A percentile compares a stretch with the other conserved stretches of the same genome.
Evolutionary conservation across 2,113 vertebrate genomes (phyloP).

Genomic region (Esox niger): DNA sequence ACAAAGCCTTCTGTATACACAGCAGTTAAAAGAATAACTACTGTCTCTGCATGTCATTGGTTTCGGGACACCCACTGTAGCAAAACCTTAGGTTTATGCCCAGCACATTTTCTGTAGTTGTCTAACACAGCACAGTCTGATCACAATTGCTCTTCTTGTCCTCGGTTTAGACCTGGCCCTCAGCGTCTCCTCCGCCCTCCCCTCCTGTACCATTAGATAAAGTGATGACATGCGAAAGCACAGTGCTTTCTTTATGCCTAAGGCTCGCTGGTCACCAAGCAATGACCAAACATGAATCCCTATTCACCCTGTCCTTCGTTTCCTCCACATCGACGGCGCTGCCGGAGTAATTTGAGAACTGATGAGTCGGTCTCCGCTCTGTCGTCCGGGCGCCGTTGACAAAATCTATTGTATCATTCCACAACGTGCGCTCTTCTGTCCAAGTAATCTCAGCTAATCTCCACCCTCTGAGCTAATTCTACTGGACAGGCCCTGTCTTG

Average conservation of each 20-base stretch:
- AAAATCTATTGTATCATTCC: constrained; percentile 24
- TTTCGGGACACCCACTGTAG: not conserved
- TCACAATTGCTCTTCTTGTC: constrained; percentile 22
- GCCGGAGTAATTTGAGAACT: constrained; percentile 20
- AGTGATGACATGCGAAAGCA: constrained; percentile 33
- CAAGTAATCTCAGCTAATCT: not conserved
- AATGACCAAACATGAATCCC: constrained; percentile 9
- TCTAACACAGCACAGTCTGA: constrained; percentile 4
- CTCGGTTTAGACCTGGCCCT: constrained; percentile 16
- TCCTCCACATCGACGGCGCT: not conserved
- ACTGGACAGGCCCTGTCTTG: not conserved
- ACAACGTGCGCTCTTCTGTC: not conserved
- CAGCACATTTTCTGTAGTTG: constrained; percentile 11
- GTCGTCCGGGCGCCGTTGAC: constrained; percentile 1
- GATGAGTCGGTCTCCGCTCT: constrained; percentile 18
- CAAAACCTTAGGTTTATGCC: constrained; percentile 4
- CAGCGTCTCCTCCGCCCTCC: not conserved
- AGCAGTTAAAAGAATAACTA: no score
- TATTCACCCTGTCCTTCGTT: constrained; percentile 19
- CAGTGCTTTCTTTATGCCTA: constrained; percentile 23
- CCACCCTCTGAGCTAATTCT: not conserved
- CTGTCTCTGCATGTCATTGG: constrained; percentile 8
- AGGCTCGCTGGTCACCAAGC: constrained; percentile 11
- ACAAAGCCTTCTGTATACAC: no score
- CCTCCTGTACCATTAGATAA: constrained; percentile 28